Conservation (phyloP, 1,140 invertebrate species). For the Nephila pilipes region DNA sequence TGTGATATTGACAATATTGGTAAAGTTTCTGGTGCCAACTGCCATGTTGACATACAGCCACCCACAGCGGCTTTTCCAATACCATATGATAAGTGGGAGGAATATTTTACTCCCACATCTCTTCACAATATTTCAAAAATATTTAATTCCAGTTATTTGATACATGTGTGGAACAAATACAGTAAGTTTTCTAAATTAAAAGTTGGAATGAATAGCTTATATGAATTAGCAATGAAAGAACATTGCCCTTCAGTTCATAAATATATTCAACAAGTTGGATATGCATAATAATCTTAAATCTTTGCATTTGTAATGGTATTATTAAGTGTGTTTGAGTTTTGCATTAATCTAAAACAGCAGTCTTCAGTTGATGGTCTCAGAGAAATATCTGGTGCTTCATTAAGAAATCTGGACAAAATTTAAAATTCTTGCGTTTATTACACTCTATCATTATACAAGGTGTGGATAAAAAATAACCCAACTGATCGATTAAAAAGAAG, state of each 20-base stretch:
- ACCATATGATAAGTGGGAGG: constrained; percentile 53
- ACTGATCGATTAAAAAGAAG: too few relatives aligned
- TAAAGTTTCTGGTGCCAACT: constrained; percentile 51
- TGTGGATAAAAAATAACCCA: too few relatives aligned
- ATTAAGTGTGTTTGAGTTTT: too few relatives aligned
- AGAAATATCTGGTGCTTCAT: too few relatives aligned
- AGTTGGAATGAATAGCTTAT: constrained; percentile 5
- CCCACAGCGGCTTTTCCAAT: constrained; percentile 60
- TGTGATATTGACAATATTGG: constrained; percentile 59
- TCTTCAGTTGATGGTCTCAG: too few relatives aligned
- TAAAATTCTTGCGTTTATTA: too few relatives aligned
- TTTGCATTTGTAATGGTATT: background rate
- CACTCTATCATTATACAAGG: too few relatives aligned
- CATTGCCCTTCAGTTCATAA: constrained; percentile 50
- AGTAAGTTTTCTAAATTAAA: constrained; percentile 24
- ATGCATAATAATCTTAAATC: constrained; percentile 14
- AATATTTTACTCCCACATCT: constrained; percentile 46
- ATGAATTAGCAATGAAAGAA: constrained; percentile 54
- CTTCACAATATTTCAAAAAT: background rate
- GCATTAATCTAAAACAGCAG: too few relatives aligned
- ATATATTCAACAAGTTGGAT: constrained; percentile 12
- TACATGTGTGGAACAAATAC: constrained; percentile 70
- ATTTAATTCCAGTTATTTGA: constrained; percentile 58
- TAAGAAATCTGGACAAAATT: too few relatives aligned
- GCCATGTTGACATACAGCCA: constrained; percentile 50